Base-by-base conservation (phyloP, 92 coral and sea anemone genomes). In the Diadumene lineata region DNA sequence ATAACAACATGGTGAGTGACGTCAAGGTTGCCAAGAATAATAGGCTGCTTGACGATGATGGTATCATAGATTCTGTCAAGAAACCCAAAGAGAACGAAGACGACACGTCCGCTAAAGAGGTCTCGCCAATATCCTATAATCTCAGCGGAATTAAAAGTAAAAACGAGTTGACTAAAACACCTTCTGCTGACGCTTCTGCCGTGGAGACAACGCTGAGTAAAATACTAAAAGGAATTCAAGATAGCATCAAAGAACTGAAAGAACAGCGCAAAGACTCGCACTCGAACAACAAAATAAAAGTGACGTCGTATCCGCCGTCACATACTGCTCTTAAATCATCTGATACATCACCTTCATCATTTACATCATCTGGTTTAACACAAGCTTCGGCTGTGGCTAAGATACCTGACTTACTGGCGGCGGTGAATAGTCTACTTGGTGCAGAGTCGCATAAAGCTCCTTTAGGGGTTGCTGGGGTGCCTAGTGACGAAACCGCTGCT, bases 191-290 rank as follows among this genome's bases (percentile, higher is more conserved):
- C 32, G 17, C 75, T 0, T 30, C 51, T 22, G 32, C 78, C 27
- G 61, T 76, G 10, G 79, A 81, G 27, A 70, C 51, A 34, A 77
- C 87, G 24, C 78, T 87, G 0, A 60, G 80, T 19, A 87, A 87
- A 64, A 43, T 87, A 34, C 70, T 87, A 0, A 68, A 83, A 38
- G 92, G 85, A 9, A 81, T 87, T 28, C 83, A 87, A 72, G 81
- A 79, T 7, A 87, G 88, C 62, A 84, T 87, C n/a, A 63, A 87
- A 64, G 66, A 68, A 43, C 64, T 87, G 17, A 79, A 70, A 70
- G 34, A 73, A 9, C 85, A 87, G 65, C 74, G 38, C 50, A 58
- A 74, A 11, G 43, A 17, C 1, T 11, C 62, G 11, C 43, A 77
- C 29, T 7, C 48, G 27, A 26, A 22, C 66, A 30, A 71, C 51